A percentile compares a stretch with the other conserved stretches of the same genome.
Conservation (phyloP, 2,888 invertebrate species). For the Drosophila differens region DNA sequence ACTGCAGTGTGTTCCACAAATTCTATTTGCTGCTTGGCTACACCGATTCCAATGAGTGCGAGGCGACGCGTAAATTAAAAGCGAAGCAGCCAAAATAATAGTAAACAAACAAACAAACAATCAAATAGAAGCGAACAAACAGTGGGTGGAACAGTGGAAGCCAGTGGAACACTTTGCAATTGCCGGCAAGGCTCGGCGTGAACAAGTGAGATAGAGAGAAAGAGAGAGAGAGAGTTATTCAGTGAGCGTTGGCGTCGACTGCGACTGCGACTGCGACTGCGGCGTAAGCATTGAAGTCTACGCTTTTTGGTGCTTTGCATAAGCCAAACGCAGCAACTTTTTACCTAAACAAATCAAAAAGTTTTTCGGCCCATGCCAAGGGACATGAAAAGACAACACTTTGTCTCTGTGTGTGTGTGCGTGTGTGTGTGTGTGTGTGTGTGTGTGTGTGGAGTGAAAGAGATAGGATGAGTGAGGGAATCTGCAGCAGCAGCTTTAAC, state of each 20-base stretch:
- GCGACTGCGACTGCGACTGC: conserved; percentile 17
- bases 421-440: background rate
- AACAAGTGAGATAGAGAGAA: conserved; percentile 3
- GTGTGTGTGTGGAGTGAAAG: background rate
- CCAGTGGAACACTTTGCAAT: conserved; percentile 9
- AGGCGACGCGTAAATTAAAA: conserved; percentile 65
- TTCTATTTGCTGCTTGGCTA: conserved; percentile 77
- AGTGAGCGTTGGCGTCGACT: conserved; percentile 17
- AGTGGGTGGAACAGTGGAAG: conserved; percentile 17
- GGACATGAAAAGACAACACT: conserved; percentile 61
- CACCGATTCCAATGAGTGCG: conserved; percentile 28
- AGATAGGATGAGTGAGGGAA: background rate
- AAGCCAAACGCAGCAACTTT: conserved; percentile 63
- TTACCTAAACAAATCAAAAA: conserved; percentile 68
- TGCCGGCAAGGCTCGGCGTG: background rate
- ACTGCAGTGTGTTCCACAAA: conserved; percentile 20
- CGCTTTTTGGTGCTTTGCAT: conserved; percentile 54
- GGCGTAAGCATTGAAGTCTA: conserved; percentile 15
- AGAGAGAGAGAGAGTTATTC: conserved; percentile 11
- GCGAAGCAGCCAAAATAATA: conserved; percentile 62
- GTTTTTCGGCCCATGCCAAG: conserved; percentile 46
- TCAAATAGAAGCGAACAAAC: background rate
- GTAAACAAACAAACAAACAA: conserved; percentile 55
- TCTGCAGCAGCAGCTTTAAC: conserved; percentile 31
- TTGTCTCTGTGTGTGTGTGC: conserved; percentile 8